phyloP scores from a whole-genome alignment of 2,113 vertebrate species.

The Sminthopsis crassicaudata region DNA sequence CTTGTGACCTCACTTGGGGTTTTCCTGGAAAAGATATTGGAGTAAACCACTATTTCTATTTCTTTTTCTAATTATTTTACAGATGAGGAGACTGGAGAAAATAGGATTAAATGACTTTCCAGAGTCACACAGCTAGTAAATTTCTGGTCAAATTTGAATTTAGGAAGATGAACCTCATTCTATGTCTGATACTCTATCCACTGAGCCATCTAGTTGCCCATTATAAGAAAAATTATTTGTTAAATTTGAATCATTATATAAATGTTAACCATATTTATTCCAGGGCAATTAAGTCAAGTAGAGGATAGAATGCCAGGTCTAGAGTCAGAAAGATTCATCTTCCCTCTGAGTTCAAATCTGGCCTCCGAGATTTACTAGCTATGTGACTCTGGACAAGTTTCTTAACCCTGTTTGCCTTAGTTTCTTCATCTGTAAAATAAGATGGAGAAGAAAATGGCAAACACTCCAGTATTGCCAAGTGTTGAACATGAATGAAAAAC shows the following conservation, averaged over 20 bases:
- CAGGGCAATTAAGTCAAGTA: background rate
- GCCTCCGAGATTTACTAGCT: background rate
- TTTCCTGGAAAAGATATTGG: background rate
- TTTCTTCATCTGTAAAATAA: background rate
- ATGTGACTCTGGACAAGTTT: background rate
- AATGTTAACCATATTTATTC: background rate
- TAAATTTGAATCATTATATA: background rate
- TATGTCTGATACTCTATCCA: background rate
- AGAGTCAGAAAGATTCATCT: background rate
- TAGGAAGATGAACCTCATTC: background rate
- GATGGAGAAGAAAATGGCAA: background rate
- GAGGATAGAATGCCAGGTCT: background rate
- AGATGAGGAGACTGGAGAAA: background rate
- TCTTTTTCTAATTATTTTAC: background rate
- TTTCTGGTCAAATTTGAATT: background rate
- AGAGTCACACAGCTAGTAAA: background rate
- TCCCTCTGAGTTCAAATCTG: background rate
- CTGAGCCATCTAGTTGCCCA: background rate
- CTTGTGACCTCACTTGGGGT: background rate
- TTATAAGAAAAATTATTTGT: too few species aligned
- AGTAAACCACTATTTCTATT: too few species aligned
- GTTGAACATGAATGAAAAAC: background rate
- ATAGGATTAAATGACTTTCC: background rate
- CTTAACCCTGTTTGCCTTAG: background rate
- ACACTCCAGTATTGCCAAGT: background rate